These are phyloP conservation scores for Andrena bucephala DNA, from an alignment of 2,888 invertebrate species.

Conservation along the genomic window DNA sequence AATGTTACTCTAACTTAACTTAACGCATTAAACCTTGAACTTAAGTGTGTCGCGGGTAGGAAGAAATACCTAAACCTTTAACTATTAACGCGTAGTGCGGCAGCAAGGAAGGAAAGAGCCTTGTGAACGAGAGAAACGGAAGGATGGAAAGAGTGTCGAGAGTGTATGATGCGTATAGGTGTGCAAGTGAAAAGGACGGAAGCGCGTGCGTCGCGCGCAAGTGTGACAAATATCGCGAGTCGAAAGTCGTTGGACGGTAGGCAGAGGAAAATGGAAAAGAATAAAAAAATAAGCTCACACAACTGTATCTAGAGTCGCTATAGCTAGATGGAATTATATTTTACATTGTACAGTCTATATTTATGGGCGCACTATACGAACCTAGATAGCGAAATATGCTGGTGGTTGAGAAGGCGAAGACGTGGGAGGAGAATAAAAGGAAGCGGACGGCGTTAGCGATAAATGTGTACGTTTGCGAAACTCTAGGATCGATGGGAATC, in stretches of 20 bases:
- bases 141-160: neutral
- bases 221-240: conserved; percentile 7
- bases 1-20: conserved; percentile 70
- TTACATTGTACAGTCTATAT: conserved; percentile 83
- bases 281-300: conserved; percentile 69
- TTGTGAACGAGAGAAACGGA: neutral
- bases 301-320: conserved; percentile 78
- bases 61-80: conserved; percentile 24
- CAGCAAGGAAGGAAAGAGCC: neutral
- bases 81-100: conserved; percentile 47
- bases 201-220: neutral
- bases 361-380: conserved; percentile 75
- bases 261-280: conserved; percentile 39
- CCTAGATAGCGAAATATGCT: conserved; percentile 73
- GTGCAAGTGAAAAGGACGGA: neutral
- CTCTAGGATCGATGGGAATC: conserved; percentile 39
- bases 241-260: conserved; percentile 39
- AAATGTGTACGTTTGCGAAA: conserved; percentile 15
- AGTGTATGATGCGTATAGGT: neutral
- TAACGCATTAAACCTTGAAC: conserved; percentile 59
- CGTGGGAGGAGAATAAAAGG: neutral
- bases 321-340: conserved; percentile 84
- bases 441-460: conserved; percentile 19
- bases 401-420: conserved; percentile 38
- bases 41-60: conserved; percentile 62